Evolutionary conservation across 2,797 vertebrate genomes (phyloP), one percentile per base, ranked within the genome.

Genomic region (Melanogrammus aeglefinus): DNA sequence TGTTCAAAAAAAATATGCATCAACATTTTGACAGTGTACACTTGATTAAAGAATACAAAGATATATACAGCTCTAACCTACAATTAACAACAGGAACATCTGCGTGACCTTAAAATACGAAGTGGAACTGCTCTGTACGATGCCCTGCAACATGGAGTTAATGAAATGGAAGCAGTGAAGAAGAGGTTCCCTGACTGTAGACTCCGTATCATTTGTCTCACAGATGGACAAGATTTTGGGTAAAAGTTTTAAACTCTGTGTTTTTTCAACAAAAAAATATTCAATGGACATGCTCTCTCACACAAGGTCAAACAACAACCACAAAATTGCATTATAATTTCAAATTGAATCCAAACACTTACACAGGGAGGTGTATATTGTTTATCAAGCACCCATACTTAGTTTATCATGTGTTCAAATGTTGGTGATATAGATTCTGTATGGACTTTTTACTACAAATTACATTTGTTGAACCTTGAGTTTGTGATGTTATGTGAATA

Each of bases 171-270:
- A 33, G 81, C 86, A 33, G 72, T 93, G 18, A 86, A 87, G 75
- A 5, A 18, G 0, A 84, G 36, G 73, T 92, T 92, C 74, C 90
- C 90, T 73, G 83, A 88, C 1, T 92, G 91, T 73, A 76, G 82
- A 81, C 88, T 91, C 47, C 91, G 81, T 27, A 83, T 92, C 44
- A 21, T 92, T 0, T 92, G 92, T 77, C 89, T 93, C 75, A 92
- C 91, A 3, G 92, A 93, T 82, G 91, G 91, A 78, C 72, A 81
- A 72, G 90, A 93, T 80, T 33, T 13, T 3, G 88, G 90, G 92
- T 92, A 85, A n/a, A n/a, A n/a, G n/a, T n/a, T n/a, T n/a, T n/a
- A n/a, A 47, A 78, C 81, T 35, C 41, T 16, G 31, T 18, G 74
- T 63, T 12, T 63, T 6, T 63, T 8, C 47, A 57, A 21, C 47